A percentile compares a stretch with the other conserved stretches of the same genome.
These are phyloP conservation scores for Megaleporinus macrocephalus DNA, from an alignment of 2,113 vertebrate species.

Conservation along the genomic window DNA sequence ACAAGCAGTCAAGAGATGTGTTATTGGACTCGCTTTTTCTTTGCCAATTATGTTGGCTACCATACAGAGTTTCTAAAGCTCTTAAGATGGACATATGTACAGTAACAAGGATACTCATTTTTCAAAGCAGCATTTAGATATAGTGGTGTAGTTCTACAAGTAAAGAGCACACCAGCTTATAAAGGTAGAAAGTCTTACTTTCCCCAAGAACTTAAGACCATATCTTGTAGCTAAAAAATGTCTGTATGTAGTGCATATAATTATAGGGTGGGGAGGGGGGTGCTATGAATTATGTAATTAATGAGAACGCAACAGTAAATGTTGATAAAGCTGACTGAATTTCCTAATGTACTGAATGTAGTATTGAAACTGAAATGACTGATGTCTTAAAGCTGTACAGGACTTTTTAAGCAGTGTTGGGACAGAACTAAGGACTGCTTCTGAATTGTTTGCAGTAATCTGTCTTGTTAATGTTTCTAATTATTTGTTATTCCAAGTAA, in stretches of 20 bases:
- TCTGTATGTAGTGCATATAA: constrained; percentile 54
- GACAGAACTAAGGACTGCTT: not conserved
- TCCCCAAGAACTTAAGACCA: constrained; percentile 41
- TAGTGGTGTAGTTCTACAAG: constrained; percentile 46
- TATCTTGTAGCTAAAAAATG: constrained; percentile 47
- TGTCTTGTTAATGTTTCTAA: constrained; percentile 45
- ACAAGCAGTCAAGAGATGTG: not conserved
- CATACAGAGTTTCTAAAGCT: not conserved
- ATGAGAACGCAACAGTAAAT: constrained; percentile 57
- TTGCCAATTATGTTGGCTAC: not conserved
- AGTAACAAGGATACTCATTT: constrained; percentile 22
- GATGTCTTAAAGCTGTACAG: constrained; percentile 46
- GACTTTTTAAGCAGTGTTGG: not conserved
- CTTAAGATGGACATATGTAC: constrained; percentile 33
- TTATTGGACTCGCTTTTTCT: not conserved
- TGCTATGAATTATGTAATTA: constrained; percentile 1
- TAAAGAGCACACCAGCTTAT: constrained; percentile 38
- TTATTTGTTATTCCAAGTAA: constrained; percentile 45
- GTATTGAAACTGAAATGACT: constrained; percentile 60
- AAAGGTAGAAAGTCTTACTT: constrained; percentile 45
- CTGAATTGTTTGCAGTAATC: constrained; percentile 33
- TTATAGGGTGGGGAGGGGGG: not conserved
- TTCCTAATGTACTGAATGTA: constrained; percentile 73
- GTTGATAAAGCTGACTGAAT: constrained; percentile 50
- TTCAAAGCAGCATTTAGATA: constrained; percentile 37